A percentile compares a stretch with the other conserved stretches of the same genome.
Evolutionary conservation across 1,140 invertebrate genomes (phyloP).

Genomic region (Aethina tumida): DNA sequence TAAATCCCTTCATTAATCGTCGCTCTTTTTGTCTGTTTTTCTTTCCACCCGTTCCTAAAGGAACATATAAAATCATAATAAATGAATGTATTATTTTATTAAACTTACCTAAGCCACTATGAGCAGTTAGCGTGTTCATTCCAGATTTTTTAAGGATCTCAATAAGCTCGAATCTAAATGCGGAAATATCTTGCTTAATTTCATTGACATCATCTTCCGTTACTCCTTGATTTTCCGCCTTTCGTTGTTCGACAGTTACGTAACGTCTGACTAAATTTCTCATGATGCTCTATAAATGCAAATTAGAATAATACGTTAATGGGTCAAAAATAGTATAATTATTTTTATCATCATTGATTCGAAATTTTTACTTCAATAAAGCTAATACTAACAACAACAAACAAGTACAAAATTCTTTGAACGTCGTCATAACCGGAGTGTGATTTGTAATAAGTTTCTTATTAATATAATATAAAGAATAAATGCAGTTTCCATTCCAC

Average conservation of each 20-base stretch:
- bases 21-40: slow-evolving; percentile 89
- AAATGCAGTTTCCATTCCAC: too few relatives aligned
- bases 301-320: too few relatives aligned
- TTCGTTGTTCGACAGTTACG: slow-evolving; percentile 90
- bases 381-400: too few relatives aligned
- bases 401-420: too few relatives aligned
- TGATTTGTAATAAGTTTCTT: too few relatives aligned
- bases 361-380: too few relatives aligned
- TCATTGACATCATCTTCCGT: slow-evolving; percentile 98
- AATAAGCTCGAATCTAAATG: slow-evolving; percentile 88
- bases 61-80: neutral
- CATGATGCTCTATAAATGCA: slow-evolving; percentile 72
- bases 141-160: slow-evolving; percentile 91
- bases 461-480: too few relatives aligned
- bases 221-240: slow-evolving; percentile 90
- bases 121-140: slow-evolving; percentile 78
- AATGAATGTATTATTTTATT: slow-evolving; percentile 3
- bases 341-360: too few relatives aligned
- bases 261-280: slow-evolving; percentile 89
- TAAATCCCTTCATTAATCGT: slow-evolving; percentile 89
- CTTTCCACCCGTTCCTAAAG: slow-evolving; percentile 73
- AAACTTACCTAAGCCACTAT: slow-evolving; percentile 49
- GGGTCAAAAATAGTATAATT: too few relatives aligned
- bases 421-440: too few relatives aligned
- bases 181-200: slow-evolving; percentile 96